Percentiles rank a stretch among this genome's conserved stretches.
Conservation (phyloP, 1,140 invertebrate genomes). For the Sesamia nonagrioides region DNA sequence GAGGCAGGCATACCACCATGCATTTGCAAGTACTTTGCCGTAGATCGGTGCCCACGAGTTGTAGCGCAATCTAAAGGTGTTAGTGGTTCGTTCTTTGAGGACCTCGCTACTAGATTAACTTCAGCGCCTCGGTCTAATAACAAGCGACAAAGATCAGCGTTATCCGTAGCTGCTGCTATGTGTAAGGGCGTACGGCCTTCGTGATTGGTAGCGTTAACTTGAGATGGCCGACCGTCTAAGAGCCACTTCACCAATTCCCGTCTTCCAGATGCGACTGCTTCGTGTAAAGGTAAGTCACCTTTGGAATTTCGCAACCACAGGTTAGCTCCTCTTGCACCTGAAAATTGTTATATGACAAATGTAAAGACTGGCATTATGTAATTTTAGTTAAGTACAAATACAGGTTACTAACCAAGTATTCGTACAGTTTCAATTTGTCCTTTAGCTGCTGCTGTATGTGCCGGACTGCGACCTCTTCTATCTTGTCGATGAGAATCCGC, state of each 20-base stretch:
- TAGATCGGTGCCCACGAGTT: conserved; percentile 94
- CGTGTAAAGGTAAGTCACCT: conserved; percentile 97
- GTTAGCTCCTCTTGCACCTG: conserved; percentile 94
- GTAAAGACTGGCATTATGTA: not conserved
- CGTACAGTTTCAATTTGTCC: conserved; percentile 93
- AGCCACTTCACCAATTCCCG: conserved; percentile 96
- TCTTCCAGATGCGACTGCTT: conserved; percentile 97
- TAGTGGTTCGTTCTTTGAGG: conserved; percentile 93
- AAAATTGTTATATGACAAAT: conserved; percentile 56
- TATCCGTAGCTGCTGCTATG: conserved; percentile 97
- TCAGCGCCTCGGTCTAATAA: conserved; percentile 93
- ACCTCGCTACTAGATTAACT: conserved; percentile 94
- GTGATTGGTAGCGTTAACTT: conserved; percentile 96
- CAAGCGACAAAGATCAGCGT: conserved; percentile 97
- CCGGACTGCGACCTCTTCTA: conserved; percentile 94
- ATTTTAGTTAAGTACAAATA: not conserved
- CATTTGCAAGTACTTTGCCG: conserved; percentile 97
- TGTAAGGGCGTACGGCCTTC: conserved; percentile 97
- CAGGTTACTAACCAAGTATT: conserved; percentile 80
- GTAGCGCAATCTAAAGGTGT: conserved; percentile 97
- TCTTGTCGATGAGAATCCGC: conserved; percentile 97
- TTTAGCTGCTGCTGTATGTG: conserved; percentile 97
- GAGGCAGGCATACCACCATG: conserved; percentile 94
- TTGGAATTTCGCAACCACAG: conserved; percentile 97
- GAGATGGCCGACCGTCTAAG: conserved; percentile 93